phyloP scores from a whole-genome alignment of 2,113 vertebrate species.

The Emydura subglobosa region DNA sequence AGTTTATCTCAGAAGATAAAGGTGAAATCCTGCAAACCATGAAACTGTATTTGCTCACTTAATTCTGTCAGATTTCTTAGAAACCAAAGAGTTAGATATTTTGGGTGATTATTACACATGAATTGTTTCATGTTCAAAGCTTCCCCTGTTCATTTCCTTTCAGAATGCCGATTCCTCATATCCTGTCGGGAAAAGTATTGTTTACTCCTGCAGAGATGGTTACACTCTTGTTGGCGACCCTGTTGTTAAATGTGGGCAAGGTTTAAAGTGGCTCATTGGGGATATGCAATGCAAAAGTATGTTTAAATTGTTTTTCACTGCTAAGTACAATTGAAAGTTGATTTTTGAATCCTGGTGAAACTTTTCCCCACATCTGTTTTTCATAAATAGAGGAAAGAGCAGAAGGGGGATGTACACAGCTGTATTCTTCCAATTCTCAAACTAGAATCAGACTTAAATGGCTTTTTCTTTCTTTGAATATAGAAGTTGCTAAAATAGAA shows the following conservation, averaged over 20 bases:
- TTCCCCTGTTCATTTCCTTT: slow-evolving; percentile 37
- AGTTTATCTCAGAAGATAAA: neutral
- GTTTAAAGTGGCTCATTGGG: slow-evolving; percentile 82
- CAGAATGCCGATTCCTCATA: slow-evolving; percentile 77
- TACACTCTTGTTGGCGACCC: slow-evolving; percentile 84
- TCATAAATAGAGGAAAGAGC: accelerated
- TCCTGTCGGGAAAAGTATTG: slow-evolving; percentile 82
- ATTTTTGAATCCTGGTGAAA: slow-evolving; percentile 4
- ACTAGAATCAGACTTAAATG: neutral
- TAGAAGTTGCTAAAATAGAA: neutral
- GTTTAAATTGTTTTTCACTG: slow-evolving; percentile 44
- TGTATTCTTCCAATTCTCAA: neutral
- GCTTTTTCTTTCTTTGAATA: neutral
- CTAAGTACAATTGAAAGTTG: neutral
- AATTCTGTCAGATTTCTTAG: accelerated
- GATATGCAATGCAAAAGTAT: slow-evolving; percentile 85
- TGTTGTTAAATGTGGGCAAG: slow-evolving; percentile 82
- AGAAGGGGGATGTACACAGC: neutral
- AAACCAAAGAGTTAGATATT: neutral
- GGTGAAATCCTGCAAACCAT: neutral
- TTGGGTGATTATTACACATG: neutral
- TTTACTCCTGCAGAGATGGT: slow-evolving; percentile 86
- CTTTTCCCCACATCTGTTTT: neutral
- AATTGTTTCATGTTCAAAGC: neutral
- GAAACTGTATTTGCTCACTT: neutral